phyloP scores from a whole-genome alignment of 2,888 invertebrate genomes.

The Aphidoletes aphidimyza region DNA sequence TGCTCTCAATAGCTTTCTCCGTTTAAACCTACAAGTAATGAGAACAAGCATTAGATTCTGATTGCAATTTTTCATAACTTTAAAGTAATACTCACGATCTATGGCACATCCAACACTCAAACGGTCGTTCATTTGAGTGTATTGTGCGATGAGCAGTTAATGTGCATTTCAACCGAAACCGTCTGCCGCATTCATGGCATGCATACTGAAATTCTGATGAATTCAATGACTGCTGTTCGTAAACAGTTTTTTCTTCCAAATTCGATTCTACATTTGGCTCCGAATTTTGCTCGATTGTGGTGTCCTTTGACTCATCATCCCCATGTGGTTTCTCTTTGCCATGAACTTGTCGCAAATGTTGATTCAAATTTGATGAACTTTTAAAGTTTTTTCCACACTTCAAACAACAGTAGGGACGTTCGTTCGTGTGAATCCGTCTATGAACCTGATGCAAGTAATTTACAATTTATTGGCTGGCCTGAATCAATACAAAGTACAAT shows the following conservation, averaged over 20 bases:
- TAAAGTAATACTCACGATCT: not conserved
- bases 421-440: constrained; percentile 23
- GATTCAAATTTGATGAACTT: constrained; percentile 48
- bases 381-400: constrained; percentile 47
- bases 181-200: not conserved
- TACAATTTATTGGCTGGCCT: not conserved
- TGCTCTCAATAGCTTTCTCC: not conserved
- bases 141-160: not conserved
- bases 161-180: constrained; percentile 40
- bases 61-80: no score
- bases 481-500: not conserved
- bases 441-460: constrained; percentile 3
- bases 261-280: not conserved
- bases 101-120: constrained; percentile 16
- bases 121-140: not conserved
- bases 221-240: not conserved
- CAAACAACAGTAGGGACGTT: constrained; percentile 1
- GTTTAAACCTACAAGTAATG: not conserved
- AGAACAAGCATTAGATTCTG: not conserved
- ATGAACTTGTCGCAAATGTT: constrained; percentile 21
- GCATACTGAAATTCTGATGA: constrained; percentile 4
- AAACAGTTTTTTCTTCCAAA: not conserved
- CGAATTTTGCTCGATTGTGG: no score
- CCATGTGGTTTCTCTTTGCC: not conserved
- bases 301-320: not conserved